Evolutionary conservation across 2,888 invertebrate species (phyloP).

Genomic region (Nesidiocoris tenuis): DNA sequence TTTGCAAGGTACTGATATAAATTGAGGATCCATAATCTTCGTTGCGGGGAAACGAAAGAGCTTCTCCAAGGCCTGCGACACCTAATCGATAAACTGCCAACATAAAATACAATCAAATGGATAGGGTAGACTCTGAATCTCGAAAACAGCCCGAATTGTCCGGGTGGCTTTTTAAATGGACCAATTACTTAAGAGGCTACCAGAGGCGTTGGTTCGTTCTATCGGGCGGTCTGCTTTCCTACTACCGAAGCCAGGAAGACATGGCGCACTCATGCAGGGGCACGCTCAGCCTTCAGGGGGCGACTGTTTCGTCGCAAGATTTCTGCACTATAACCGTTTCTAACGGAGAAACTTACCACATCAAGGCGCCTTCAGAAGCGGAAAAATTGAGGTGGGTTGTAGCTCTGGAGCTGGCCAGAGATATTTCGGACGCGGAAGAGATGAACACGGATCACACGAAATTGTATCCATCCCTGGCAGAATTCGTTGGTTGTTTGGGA

Average conservation of each 20-base stretch:
- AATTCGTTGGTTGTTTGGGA: constrained; percentile 63
- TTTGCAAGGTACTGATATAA: no score
- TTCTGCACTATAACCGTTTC: constrained; percentile 94
- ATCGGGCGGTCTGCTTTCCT: constrained; percentile 91
- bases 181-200: constrained; percentile 98
- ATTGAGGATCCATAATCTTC: no score
- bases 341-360: constrained; percentile 93
- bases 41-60: no score
- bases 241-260: constrained; percentile 97
- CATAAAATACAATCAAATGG: no score
- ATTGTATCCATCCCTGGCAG: neutral
- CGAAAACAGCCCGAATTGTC: constrained; percentile 69
- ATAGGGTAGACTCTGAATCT: no score
- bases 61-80: no score
- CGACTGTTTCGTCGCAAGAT: constrained; percentile 94
- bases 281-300: constrained; percentile 93
- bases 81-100: no score
- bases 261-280: constrained; percentile 98
- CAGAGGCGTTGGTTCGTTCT: constrained; percentile 99
- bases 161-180: constrained; percentile 99
- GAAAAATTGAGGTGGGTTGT: constrained; percentile 98
- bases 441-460: constrained; percentile 55
- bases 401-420: constrained; percentile 90
- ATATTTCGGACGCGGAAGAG: constrained; percentile 71
- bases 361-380: constrained; percentile 87